A percentile compares a stretch with the other conserved stretches of the same genome.
Evolutionary conservation across 2,888 invertebrate species (phyloP).

Genomic region (Epinotia brunnichana): DNA sequence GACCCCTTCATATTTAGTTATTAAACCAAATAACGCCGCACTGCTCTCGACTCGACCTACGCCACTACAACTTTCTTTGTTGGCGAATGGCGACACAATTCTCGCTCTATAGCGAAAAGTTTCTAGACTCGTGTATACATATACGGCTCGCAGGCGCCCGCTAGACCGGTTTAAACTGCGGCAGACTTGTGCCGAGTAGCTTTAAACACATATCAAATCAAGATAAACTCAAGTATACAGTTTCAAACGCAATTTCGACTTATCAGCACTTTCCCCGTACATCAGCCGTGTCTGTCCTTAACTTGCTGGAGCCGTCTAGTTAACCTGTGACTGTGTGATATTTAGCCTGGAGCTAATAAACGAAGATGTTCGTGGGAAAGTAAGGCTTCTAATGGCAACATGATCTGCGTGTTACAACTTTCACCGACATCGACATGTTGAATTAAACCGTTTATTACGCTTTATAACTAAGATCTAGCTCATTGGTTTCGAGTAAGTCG

Average conservation of each 20-base stretch:
- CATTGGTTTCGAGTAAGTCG: background rate
- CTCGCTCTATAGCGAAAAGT: constrained; percentile 40
- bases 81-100: constrained; percentile 55
- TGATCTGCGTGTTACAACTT: constrained; percentile 29
- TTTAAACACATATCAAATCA: constrained; percentile 11
- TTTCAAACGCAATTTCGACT: constrained; percentile 20
- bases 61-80: constrained; percentile 75
- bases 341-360: constrained; percentile 1
- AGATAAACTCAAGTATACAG: constrained; percentile 25
- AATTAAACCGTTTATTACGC: constrained; percentile 16
- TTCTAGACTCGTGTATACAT: constrained; percentile 39
- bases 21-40: constrained; percentile 17
- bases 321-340: constrained; percentile 15
- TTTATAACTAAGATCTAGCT: background rate
- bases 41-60: constrained; percentile 68
- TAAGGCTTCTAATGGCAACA: constrained; percentile 29
- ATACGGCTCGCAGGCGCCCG: constrained; percentile 26
- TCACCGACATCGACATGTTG: constrained; percentile 20
- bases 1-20: constrained; percentile 6
- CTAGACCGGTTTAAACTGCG: constrained; percentile 58
- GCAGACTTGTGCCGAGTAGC: constrained; percentile 46
- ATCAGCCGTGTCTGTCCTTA: background rate
- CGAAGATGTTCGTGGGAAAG: constrained; percentile 24
- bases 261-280: background rate
- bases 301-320: constrained; percentile 9